Conservation (phyloP, 1,140 invertebrate species). For the Drosophila oshimai region DNA sequence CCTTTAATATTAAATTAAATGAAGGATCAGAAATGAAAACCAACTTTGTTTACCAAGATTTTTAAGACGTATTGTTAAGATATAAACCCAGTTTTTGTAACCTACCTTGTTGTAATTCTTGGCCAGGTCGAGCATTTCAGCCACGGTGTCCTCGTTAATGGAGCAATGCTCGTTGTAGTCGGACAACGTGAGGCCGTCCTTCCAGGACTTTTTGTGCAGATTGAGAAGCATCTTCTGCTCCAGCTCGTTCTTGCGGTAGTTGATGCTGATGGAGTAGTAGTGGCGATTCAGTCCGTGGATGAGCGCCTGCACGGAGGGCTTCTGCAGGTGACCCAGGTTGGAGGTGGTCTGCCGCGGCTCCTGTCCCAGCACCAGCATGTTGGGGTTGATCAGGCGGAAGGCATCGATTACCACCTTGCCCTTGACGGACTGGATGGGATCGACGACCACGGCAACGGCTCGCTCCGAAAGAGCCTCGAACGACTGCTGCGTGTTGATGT, state of each 20-base stretch:
- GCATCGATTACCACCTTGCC: conserved; percentile 98
- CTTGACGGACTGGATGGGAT: conserved; percentile 99
- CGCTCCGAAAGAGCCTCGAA: conserved; percentile 99
- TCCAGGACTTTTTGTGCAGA: conserved; percentile 99
- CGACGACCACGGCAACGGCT: conserved; percentile 99
- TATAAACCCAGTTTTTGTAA: rapidly evolving
- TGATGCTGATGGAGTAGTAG: conserved; percentile 99
- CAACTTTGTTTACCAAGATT: no score
- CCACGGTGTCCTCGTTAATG: conserved; percentile 95
- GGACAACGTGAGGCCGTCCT: conserved; percentile 97
- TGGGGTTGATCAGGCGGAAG: conserved; percentile 98
- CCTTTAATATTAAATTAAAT: neutral
- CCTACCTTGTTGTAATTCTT: conserved; percentile 98
- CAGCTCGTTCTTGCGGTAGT: conserved; percentile 99
- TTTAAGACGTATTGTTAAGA: no score
- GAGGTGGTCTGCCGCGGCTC: conserved; percentile 99
- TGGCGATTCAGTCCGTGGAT: conserved; percentile 99
- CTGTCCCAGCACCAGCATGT: conserved; percentile 99
- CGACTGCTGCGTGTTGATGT: conserved; percentile 99
- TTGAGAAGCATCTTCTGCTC: conserved; percentile 99
- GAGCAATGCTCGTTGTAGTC: conserved; percentile 98
- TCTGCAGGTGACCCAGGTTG: conserved; percentile 98
- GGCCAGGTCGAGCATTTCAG: conserved; percentile 98
- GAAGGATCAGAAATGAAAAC: no score
- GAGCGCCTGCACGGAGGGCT: conserved; percentile 99